These are phyloP conservation scores for Synergus laeviventris DNA, from an alignment of 2,888 invertebrate species.

Conservation along the genomic window DNA sequence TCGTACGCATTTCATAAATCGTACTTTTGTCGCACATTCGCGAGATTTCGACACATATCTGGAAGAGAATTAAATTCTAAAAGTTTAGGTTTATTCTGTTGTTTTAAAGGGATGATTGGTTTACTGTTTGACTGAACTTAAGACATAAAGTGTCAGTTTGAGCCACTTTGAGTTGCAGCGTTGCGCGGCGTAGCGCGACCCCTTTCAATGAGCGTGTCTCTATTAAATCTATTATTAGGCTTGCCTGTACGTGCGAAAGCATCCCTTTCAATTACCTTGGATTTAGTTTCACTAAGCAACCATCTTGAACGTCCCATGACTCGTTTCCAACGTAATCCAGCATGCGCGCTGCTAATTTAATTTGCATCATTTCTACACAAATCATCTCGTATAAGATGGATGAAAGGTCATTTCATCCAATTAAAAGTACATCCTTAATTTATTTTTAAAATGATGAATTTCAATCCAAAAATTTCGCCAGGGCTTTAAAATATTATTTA, in stretches of 20 bases:
- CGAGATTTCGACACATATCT: neutral
- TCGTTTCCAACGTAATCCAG: conserved; percentile 31
- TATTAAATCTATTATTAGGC: conserved; percentile 76
- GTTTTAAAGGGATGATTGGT: neutral
- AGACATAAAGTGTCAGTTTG: conserved; percentile 36
- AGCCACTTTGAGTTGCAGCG: conserved; percentile 53
- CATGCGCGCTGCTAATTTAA: conserved; percentile 33
- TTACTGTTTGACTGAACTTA: conserved; percentile 27
- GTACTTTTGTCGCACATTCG: too few species aligned
- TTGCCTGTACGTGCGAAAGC: conserved; percentile 61
- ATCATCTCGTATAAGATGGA: conserved; percentile 20
- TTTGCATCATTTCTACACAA: conserved; percentile 34
- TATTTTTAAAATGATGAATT: too few species aligned
- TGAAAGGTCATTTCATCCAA: neutral
- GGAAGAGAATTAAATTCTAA: neutral
- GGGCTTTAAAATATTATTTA: neutral
- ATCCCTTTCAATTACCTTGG: conserved; percentile 73
- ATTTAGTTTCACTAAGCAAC: conserved; percentile 50
- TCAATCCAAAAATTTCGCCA: too few species aligned
- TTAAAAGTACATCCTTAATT: neutral
- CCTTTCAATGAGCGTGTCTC: conserved; percentile 75
- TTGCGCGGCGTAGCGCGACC: conserved; percentile 62
- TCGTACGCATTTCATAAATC: too few species aligned
- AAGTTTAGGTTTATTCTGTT: neutral
- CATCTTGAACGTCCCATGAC: conserved; percentile 38